A percentile compares a stretch with the other conserved stretches of the same genome.
phyloP scores from a whole-genome alignment of 2,113 vertebrate species.

The Eleginops maclovinus region DNA sequence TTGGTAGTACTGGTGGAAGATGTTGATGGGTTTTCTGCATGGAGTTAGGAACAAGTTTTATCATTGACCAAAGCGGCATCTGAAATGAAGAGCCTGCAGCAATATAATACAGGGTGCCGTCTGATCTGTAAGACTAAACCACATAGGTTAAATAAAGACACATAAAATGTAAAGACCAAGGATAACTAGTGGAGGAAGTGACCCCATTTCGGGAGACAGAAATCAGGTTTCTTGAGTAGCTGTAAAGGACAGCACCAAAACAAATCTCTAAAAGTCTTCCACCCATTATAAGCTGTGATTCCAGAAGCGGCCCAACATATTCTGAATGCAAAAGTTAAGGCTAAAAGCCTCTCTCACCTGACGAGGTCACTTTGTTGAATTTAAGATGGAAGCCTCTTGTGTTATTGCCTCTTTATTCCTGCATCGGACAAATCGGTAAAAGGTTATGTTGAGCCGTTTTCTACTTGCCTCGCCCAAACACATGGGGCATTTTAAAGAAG shows the following conservation, averaged over 20 bases:
- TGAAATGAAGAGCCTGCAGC: neutral
- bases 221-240: neutral
- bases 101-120: neutral
- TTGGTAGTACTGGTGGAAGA: neutral
- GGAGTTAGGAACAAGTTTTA: neutral
- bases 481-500: conserved; percentile 44
- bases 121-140: neutral
- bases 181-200: neutral
- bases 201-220: neutral
- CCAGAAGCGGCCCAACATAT: neutral
- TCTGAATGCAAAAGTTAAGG: conserved; percentile 17
- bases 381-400: conserved; percentile 11
- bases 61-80: neutral
- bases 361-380: conserved; percentile 26
- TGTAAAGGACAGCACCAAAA: neutral
- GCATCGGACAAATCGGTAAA: conserved; percentile 21
- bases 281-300: no score
- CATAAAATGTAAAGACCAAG: neutral
- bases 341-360: conserved; percentile 25
- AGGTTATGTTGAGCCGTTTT: conserved; percentile 44
- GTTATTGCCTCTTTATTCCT: conserved; percentile 19
- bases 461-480: conserved; percentile 26
- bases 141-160: neutral
- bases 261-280: no score
- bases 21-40: neutral